Conservation (phyloP, 1,140 invertebrate genomes). For the Aphis gossypii region DNA sequence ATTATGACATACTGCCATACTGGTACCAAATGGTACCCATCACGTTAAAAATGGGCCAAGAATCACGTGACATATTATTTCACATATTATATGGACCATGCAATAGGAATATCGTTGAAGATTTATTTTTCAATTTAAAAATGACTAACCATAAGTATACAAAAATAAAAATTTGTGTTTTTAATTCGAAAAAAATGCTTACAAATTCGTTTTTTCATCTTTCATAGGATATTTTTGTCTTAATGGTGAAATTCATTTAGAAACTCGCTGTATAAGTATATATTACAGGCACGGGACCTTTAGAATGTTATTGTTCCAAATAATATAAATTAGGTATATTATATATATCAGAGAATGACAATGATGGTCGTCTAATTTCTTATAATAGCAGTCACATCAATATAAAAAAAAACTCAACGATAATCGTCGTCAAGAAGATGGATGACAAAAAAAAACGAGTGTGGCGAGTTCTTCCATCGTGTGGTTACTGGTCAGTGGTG, state of each 20-base stretch:
- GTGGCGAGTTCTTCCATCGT: background rate
- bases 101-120: background rate
- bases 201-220: background rate
- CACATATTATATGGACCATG: background rate
- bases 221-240: background rate
- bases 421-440: background rate
- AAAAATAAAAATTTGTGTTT: background rate
- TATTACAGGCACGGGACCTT: background rate
- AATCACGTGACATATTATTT: background rate
- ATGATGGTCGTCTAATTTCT: background rate
- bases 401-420: background rate
- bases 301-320: background rate
- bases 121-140: background rate
- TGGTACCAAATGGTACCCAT: background rate
- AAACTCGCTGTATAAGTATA: background rate
- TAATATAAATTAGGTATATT: background rate
- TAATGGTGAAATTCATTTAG: background rate
- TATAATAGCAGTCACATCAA: background rate
- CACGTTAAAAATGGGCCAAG: background rate
- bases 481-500: background rate
- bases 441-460: slow-evolving; percentile 29
- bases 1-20: background rate
- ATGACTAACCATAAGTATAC: background rate
- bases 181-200: background rate
- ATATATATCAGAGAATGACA: background rate